Evolutionary conservation across 2,888 invertebrate genomes (phyloP).

Genomic region (Hemithea aestivaria): DNA sequence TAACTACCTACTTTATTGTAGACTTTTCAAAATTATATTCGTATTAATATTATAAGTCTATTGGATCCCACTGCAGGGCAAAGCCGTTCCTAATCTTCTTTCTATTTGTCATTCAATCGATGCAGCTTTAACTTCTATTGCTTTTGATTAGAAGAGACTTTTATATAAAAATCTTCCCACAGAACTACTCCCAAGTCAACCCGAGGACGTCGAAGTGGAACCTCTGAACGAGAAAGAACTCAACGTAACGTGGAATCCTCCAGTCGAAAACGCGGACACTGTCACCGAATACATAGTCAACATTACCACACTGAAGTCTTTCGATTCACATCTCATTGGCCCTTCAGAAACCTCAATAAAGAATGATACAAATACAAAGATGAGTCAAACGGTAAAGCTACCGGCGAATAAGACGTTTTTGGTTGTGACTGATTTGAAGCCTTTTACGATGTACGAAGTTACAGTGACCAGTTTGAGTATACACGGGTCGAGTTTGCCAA

Average conservation of each 20-base stretch:
- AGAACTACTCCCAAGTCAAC: conserved; percentile 88
- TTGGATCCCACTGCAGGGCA: too few species aligned
- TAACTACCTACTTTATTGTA: too few species aligned
- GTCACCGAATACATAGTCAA: conserved; percentile 85
- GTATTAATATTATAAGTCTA: too few species aligned
- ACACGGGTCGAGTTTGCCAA: conserved; percentile 88
- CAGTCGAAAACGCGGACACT: conserved; percentile 81
- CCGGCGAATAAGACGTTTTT: conserved; percentile 79
- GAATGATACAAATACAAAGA: conserved; percentile 41
- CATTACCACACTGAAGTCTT: conserved; percentile 83
- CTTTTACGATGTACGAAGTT: conserved; percentile 91
- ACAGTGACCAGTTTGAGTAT: conserved; percentile 85
- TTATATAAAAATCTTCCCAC: conserved; percentile 14
- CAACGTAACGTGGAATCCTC: conserved; percentile 84
- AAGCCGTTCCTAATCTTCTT: too few species aligned
- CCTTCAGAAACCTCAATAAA: conserved; percentile 61
- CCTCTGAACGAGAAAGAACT: conserved; percentile 85
- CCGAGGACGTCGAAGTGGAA: conserved; percentile 85
- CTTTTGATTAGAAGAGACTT: background rate
- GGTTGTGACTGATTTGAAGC: conserved; percentile 81
- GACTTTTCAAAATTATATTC: too few species aligned
- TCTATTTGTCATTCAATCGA: too few species aligned
- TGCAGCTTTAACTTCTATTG: too few species aligned
- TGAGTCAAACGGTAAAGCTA: conserved; percentile 74
- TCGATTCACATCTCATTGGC: conserved; percentile 80